Conservation (phyloP, 37 sponge, comb jelly and placozoan species). For the Petrosia ficiformis region DNA sequence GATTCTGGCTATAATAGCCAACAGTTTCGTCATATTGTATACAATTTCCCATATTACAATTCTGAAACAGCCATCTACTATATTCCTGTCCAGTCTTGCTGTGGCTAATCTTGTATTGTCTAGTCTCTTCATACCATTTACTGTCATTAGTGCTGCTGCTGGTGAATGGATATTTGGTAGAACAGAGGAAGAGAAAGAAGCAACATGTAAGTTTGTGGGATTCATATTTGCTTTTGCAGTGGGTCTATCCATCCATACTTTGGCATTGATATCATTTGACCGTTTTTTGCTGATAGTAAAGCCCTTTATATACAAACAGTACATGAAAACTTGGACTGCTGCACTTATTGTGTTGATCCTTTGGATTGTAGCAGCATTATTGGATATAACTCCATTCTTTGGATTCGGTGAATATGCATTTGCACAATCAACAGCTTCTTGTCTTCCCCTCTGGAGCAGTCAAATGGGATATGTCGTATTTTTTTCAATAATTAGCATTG, state of each 20-base stretch:
- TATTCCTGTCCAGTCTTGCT: slow-evolving; percentile 19
- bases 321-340: slow-evolving; percentile 15
- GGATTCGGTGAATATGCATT: slow-evolving; percentile 21
- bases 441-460: slow-evolving; percentile 18
- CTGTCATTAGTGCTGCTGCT: slow-evolving; percentile 14
- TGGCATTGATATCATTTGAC: slow-evolving; percentile 30
- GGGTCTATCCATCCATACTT: neutral
- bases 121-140: slow-evolving; percentile 16
- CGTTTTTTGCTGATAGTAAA: slow-evolving; percentile 29
- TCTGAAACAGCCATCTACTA: slow-evolving; percentile 29
- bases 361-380: slow-evolving; percentile 3
- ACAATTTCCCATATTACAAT: neutral
- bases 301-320: slow-evolving; percentile 10
- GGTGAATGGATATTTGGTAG: slow-evolving; percentile 32
- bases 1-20: neutral
- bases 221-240: slow-evolving; percentile 1
- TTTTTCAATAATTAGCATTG: neutral
- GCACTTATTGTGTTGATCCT: slow-evolving; percentile 10
- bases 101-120: slow-evolving; percentile 16
- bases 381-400: slow-evolving; percentile 4
- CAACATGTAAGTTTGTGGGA: slow-evolving; percentile 11
- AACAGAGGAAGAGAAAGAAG: neutral
- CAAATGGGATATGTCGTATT: slow-evolving; percentile 13
- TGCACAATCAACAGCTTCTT: neutral
- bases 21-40: slow-evolving; percentile 12